Base-by-base conservation (phyloP, 2,797 vertebrate genomes). In the Kryptopterus vitreolus region DNA sequence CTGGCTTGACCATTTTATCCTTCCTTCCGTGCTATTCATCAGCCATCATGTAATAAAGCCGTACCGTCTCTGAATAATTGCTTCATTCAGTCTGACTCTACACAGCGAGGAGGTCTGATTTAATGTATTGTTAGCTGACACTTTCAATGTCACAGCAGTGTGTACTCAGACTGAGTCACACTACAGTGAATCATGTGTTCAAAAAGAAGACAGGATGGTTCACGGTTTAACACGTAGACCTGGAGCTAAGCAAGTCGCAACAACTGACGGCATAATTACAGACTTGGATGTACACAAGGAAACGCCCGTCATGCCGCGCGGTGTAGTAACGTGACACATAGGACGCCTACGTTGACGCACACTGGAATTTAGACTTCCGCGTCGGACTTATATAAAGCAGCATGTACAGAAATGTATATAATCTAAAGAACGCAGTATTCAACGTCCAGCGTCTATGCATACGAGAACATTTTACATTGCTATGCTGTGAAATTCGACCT, bases 221-320 rank as follows among this genome's bases (percentile, higher is more conserved):
- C 68, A 74, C 53, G 78, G 65, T 69, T 80, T 38, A 81, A 55
- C 77, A 81, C 50, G 13, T 46, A 58, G 76, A 75, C 80, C 65
- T 77, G 59, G 66, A 55, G 46, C 50, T 75, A 43, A 72, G 59
- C 75, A 75, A n/a, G 29, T 66, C 10, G 22, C 29, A 69, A 52
- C 69, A 53, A 65, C 71, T 62, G 72, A 82, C 38, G 77, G 80
- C 77, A 81, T 81, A 78, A 84, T 83, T 81, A 75, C 5, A 48
- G 81, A 73, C 68, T 72, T 35, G 79, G 74, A 58, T 57, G 43
- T 46, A 72, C 55, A n/a, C 43, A 24, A 59, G 58, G 50, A 38
- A 73, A 46, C 50, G 24, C 77, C 46, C 59, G 9, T 68, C 77
- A 62, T 18, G 16, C 53, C 46, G 9, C 43, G 55, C 65, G 20